phyloP scores from a whole-genome alignment of 2,113 vertebrate genomes.

The Phyllostomus discolor region DNA sequence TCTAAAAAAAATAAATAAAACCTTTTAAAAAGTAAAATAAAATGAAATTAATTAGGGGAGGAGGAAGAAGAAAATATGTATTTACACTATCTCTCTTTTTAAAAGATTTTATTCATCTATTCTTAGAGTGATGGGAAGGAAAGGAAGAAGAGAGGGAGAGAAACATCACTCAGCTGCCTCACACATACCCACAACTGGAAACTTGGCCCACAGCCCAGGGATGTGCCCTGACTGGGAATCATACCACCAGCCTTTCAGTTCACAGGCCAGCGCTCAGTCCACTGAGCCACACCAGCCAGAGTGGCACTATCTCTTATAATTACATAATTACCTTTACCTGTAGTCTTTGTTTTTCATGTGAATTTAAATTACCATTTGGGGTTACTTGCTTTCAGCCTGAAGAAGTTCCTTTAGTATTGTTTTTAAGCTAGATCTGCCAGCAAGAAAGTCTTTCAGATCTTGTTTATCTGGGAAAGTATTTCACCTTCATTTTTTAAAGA shows the following conservation, averaged over 20 bases:
- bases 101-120: too few species aligned
- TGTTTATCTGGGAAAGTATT: neutral
- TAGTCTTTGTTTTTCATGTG: neutral
- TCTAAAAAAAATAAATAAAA: too few species aligned
- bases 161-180: too few species aligned
- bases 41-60: neutral
- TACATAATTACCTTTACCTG: neutral
- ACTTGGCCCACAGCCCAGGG: too few species aligned
- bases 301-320: neutral
- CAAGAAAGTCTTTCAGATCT: neutral
- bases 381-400: neutral
- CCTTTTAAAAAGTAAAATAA: too few species aligned
- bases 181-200: too few species aligned
- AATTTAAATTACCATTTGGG: neutral
- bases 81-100: neutral
- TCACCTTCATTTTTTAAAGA: neutral
- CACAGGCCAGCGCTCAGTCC: too few species aligned
- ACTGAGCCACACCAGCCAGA: too few species aligned
- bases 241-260: too few species aligned
- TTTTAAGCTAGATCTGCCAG: neutral
- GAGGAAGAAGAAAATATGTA: neutral
- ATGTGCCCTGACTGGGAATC: too few species aligned
- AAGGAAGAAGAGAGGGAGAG: too few species aligned
- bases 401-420: neutral
- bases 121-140: too few species aligned